Conservation (phyloP, 2,888 invertebrate genomes). For the Pyralis farinalis region DNA sequence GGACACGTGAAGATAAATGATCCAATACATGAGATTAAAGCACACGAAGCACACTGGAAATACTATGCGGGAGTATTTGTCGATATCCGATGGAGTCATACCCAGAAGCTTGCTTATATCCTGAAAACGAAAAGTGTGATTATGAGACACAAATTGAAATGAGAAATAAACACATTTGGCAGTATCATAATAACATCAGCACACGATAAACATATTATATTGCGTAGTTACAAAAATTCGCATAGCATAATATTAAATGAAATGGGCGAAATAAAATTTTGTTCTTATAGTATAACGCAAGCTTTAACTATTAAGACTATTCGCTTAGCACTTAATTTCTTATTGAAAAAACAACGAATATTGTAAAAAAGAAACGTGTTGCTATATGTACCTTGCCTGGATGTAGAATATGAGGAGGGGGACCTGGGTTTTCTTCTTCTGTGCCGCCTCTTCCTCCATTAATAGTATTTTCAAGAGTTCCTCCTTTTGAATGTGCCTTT, state of each 20-base stretch:
- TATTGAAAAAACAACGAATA: neutral
- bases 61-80: slow-evolving; percentile 98
- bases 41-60: slow-evolving; percentile 99
- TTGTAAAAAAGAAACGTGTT: too few relatives aligned
- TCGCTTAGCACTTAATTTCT: slow-evolving; percentile 5
- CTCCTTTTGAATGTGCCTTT: slow-evolving; percentile 95
- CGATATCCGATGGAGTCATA: slow-evolving; percentile 98
- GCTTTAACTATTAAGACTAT: neutral
- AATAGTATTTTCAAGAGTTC: slow-evolving; percentile 94
- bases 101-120: slow-evolving; percentile 95
- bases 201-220: too few relatives aligned
- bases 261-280: slow-evolving; percentile 1
- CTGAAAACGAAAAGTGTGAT: slow-evolving; percentile 45
- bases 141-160: neutral
- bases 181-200: neutral
- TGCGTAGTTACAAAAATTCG: too few relatives aligned
- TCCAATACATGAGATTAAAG: slow-evolving; percentile 99
- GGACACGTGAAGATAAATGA: slow-evolving; percentile 97
- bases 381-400: slow-evolving; percentile 87
- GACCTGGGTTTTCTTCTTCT: slow-evolving; percentile 83
- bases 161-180: neutral
- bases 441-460: slow-evolving; percentile 88
- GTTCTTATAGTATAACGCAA: neutral
- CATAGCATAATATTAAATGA: slow-evolving; percentile 11
- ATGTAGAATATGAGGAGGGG: slow-evolving; percentile 89